Evolutionary conservation across 2,888 invertebrate genomes (phyloP).

Genomic region (Agapetus fuscipes): DNA sequence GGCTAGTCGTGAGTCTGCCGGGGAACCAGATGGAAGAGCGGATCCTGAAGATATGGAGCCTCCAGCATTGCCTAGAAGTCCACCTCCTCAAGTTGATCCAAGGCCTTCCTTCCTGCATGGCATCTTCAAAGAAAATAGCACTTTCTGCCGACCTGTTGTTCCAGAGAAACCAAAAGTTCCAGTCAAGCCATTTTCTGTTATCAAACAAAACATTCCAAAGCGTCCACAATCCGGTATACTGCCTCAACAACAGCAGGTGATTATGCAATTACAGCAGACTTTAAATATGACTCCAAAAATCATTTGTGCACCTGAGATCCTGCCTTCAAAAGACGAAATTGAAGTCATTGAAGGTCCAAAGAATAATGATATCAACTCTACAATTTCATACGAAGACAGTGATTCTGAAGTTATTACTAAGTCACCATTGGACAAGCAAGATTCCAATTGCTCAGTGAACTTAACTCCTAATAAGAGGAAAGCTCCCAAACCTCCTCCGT

Average conservation of each 20-base stretch:
- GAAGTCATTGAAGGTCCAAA: slow-evolving; percentile 22
- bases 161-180: slow-evolving; percentile 62
- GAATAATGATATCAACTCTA: slow-evolving; percentile 10
- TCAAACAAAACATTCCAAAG: slow-evolving; percentile 35
- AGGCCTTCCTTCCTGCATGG: slow-evolving; percentile 66
- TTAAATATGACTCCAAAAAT: slow-evolving; percentile 25
- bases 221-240: slow-evolving; percentile 24
- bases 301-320: slow-evolving; percentile 24
- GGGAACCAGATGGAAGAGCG: slow-evolving; percentile 80
- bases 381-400: slow-evolving; percentile 11
- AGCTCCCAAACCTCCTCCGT: slow-evolving; percentile 65
- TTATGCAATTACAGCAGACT: slow-evolving; percentile 43
- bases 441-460: slow-evolving; percentile 43
- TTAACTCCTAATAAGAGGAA: slow-evolving; percentile 57
- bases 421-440: slow-evolving; percentile 45
- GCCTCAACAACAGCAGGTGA: slow-evolving; percentile 39
- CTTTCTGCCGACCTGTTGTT: slow-evolving; percentile 52
- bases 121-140: slow-evolving; percentile 36
- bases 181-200: slow-evolving; percentile 44
- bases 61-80: slow-evolving; percentile 59
- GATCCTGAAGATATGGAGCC: slow-evolving; percentile 68
- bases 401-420: slow-evolving; percentile 27
- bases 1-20: slow-evolving; percentile 68
- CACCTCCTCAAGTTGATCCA: slow-evolving; percentile 48
- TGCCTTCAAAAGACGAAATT: slow-evolving; percentile 35